A percentile compares a stretch with the other conserved stretches of the same genome.
Evolutionary conservation across 2,888 invertebrate species (phyloP).

Genomic region (Copidosoma aretas): DNA sequence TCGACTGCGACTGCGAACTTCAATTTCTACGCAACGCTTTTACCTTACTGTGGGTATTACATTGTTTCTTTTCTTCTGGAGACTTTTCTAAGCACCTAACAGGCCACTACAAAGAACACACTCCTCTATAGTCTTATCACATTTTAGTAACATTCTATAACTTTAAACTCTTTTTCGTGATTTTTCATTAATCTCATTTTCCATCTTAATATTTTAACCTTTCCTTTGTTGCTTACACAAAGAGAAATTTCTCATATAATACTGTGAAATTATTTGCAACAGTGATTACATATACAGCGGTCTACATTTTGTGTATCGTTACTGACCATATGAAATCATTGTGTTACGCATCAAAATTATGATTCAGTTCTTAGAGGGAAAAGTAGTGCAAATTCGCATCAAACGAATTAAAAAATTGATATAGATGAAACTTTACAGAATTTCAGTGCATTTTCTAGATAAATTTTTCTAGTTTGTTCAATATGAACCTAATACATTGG

Average conservation of each 20-base stretch:
- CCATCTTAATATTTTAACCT: constrained; percentile 13
- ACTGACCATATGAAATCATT: too few relatives aligned
- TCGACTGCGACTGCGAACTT: constrained; percentile 59
- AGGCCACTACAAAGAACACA: constrained; percentile 62
- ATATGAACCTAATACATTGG: constrained; percentile 25
- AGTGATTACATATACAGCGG: too few relatives aligned
- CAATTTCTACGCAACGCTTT: constrained; percentile 50
- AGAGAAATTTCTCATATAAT: too few relatives aligned
- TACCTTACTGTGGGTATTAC: constrained; percentile 44
- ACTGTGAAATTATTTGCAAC: too few relatives aligned
- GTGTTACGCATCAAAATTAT: too few relatives aligned
- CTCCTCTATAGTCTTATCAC: constrained; percentile 58
- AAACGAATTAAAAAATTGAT: too few relatives aligned
- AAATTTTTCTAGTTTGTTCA: too few relatives aligned
- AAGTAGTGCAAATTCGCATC: too few relatives aligned
- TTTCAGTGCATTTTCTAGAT: too few relatives aligned
- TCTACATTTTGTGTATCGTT: too few relatives aligned
- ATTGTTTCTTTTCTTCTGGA: constrained; percentile 43
- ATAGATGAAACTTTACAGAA: too few relatives aligned
- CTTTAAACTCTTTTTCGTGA: constrained; percentile 3
- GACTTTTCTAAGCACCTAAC: constrained; percentile 59
- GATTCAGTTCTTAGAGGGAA: too few relatives aligned
- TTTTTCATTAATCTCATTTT: constrained; percentile 11
- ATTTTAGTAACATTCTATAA: constrained; percentile 50
- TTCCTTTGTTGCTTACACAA: constrained; percentile 24